A percentile compares a stretch with the other conserved stretches of the same genome.
Evolutionary conservation across 2,113 vertebrate species (phyloP).

Genomic region (Ceratotherium simum): DNA sequence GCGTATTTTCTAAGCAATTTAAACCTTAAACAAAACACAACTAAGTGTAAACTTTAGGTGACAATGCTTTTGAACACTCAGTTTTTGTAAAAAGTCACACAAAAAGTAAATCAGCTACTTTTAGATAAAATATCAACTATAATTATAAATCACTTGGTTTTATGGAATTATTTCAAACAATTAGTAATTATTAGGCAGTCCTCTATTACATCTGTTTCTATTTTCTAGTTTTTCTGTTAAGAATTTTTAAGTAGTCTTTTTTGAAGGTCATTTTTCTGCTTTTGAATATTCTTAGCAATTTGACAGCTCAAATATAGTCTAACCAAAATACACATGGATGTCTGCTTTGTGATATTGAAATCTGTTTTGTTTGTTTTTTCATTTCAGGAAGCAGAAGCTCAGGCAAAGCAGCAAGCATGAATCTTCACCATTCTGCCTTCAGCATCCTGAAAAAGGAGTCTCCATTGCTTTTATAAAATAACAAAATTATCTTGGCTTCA

Average conservation of each 20-base stretch:
- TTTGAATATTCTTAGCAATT: constrained; percentile 51
- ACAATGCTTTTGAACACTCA: background rate
- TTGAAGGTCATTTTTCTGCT: background rate
- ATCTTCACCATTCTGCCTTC: constrained; percentile 78
- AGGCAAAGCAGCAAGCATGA: constrained; percentile 88
- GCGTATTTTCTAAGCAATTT: constrained; percentile 21
- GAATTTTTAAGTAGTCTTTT: constrained; percentile 7
- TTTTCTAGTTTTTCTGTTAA: background rate
- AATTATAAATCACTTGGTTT: background rate
- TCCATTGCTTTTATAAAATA: constrained; percentile 86
- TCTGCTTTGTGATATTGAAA: constrained; percentile 50
- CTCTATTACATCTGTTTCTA: background rate
- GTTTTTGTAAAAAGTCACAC: background rate
- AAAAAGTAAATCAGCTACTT: background rate
- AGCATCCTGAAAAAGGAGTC: constrained; percentile 82
- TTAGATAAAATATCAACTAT: background rate
- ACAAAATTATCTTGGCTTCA: constrained; percentile 83
- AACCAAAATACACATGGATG: background rate
- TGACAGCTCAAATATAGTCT: background rate
- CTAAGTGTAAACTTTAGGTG: background rate
- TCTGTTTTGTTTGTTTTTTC: constrained; percentile 67
- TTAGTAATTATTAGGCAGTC: background rate
- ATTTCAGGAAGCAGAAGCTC: constrained; percentile 90
- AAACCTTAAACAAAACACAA: background rate
- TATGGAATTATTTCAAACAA: constrained; percentile 3